phyloP scores from a whole-genome alignment of 2,797 vertebrate genomes.

The Naso thynnoides region DNA sequence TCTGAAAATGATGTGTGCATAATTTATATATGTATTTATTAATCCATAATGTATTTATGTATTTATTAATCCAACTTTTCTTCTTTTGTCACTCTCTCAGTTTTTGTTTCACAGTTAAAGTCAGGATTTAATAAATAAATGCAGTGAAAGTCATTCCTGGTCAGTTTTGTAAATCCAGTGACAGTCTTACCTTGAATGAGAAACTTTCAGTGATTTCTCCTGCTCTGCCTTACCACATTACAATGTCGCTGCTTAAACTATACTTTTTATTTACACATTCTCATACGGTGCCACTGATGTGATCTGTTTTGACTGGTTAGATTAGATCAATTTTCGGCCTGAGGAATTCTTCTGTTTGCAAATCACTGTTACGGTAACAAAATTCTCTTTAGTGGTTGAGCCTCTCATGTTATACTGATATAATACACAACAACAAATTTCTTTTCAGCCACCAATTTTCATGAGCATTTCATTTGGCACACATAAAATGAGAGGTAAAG shows the following conservation, averaged over 20 bases:
- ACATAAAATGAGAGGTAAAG: neutral
- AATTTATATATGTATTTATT: conserved; percentile 8
- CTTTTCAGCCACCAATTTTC: neutral
- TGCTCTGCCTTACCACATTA: neutral
- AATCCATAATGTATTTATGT: conserved; percentile 5
- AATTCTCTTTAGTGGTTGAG: neutral
- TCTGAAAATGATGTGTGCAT: conserved; percentile 34
- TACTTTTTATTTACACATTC: neutral
- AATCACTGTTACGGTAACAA: neutral
- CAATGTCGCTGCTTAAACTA: neutral
- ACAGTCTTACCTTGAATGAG: neutral
- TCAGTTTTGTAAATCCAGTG: neutral
- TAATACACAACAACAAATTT: neutral
- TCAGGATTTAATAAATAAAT: conserved; percentile 22
- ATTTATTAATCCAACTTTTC: neutral
- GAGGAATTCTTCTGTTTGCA: neutral
- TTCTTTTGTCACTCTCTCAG: neutral
- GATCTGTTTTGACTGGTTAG: neutral
- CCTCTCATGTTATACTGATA: neutral
- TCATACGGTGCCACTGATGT: neutral
- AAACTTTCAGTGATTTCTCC: neutral
- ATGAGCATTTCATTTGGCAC: neutral
- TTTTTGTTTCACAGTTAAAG: conserved; percentile 7
- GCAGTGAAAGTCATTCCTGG: neutral
- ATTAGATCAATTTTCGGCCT: neutral